These are phyloP conservation scores for Suillia variegata DNA, from an alignment of 2,888 invertebrate genomes.

Conservation along the genomic window DNA sequence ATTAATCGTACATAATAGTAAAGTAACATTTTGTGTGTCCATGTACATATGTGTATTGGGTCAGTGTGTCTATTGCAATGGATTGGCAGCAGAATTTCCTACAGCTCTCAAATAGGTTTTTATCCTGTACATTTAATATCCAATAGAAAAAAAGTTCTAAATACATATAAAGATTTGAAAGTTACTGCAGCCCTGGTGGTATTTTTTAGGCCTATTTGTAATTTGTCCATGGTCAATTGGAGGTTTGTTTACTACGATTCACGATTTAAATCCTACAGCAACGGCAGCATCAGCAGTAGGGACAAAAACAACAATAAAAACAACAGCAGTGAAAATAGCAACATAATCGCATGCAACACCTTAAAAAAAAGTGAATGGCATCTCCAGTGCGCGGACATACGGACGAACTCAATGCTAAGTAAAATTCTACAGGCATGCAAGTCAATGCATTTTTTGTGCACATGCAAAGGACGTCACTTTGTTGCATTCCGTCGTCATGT, in stretches of 20 bases:
- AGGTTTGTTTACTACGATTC: neutral
- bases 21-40: no score
- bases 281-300: neutral
- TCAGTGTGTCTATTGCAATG: no score
- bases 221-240: neutral
- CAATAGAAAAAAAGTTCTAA: no score
- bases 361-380: neutral
- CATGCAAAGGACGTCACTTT: neutral
- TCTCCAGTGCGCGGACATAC: neutral
- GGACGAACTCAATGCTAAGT: neutral
- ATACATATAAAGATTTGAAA: no score
- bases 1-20: no score
- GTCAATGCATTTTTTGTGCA: neutral
- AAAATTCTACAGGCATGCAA: neutral
- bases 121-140: no score
- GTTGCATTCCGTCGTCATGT: slow-evolving; percentile 1
- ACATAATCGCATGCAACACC: neutral
- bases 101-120: no score
- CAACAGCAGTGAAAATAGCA: neutral
- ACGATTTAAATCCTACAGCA: neutral
- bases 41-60: no score
- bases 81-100: no score
- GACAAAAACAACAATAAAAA: neutral
- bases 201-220: neutral
- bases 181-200: neutral